Conservation (phyloP, 2,888 invertebrate species). For the Diabrotica balteata region DNA sequence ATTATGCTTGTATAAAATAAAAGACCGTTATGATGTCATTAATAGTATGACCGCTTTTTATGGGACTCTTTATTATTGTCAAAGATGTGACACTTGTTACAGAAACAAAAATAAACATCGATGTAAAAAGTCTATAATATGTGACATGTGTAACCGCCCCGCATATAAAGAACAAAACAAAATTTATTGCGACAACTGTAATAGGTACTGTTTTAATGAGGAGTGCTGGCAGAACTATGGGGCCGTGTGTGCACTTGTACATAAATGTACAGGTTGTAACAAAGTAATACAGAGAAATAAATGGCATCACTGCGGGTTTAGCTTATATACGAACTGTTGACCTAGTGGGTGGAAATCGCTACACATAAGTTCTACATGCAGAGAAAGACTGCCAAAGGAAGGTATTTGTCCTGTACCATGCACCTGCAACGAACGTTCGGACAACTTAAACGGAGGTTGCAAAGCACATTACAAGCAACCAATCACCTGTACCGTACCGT, state of each 20-base stretch:
- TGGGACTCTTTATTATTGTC: background rate
- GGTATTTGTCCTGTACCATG: background rate
- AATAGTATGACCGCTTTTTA: constrained; percentile 1
- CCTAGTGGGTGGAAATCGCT: too few relatives aligned
- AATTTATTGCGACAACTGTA: constrained; percentile 13
- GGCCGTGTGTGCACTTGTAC: background rate
- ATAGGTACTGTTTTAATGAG: background rate
- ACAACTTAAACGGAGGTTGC: background rate
- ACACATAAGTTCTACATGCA: background rate
- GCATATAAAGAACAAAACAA: background rate
- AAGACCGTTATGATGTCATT: background rate
- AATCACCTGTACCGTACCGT: background rate
- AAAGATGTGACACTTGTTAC: constrained; percentile 11
- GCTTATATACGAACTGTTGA: background rate
- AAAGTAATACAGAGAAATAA: background rate
- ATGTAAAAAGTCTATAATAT: constrained; percentile 1
- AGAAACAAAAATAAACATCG: constrained; percentile 10
- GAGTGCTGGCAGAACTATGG: background rate
- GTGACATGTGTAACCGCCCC: constrained; percentile 2
- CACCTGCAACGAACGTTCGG: background rate
- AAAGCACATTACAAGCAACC: background rate
- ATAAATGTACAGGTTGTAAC: background rate
- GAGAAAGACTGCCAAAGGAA: background rate
- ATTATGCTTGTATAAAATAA: constrained; percentile 8
- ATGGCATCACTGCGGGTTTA: too few relatives aligned